These are phyloP conservation scores for Halcyon leucocephala DNA, from an alignment of 2,797 vertebrate genomes.

Conservation along the genomic window DNA sequence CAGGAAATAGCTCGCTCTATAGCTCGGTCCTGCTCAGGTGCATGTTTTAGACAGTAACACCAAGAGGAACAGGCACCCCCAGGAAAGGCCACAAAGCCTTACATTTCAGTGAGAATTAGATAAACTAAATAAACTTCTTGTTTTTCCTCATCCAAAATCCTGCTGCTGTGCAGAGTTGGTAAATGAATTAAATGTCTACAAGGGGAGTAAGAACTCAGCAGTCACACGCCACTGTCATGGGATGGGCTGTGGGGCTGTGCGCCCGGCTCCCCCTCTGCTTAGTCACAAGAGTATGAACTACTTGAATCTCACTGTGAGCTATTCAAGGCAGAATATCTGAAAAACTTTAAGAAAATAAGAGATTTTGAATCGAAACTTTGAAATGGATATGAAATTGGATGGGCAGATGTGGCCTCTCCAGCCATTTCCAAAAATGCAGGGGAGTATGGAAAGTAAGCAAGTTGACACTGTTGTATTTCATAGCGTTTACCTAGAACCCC, in stretches of 20 bases:
- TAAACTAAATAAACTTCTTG: neutral
- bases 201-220: neutral
- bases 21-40: neutral
- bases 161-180: neutral
- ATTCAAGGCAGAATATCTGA: neutral
- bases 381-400: neutral
- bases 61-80: neutral
- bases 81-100: neutral
- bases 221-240: fast-evolving
- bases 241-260: neutral
- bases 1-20: neutral
- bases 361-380: neutral
- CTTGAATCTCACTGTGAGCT: neutral
- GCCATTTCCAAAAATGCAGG: neutral
- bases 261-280: neutral
- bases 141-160: neutral
- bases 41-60: neutral
- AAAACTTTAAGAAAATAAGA: neutral
- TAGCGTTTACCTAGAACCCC: neutral
- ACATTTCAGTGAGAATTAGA: neutral
- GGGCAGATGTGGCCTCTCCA: neutral
- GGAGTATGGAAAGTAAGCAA: neutral
- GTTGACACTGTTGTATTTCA: neutral
- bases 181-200: neutral
- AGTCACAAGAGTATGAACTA: neutral